phyloP scores from a whole-genome alignment of 2,797 vertebrate species.

The Acanthurus leucopareius region DNA sequence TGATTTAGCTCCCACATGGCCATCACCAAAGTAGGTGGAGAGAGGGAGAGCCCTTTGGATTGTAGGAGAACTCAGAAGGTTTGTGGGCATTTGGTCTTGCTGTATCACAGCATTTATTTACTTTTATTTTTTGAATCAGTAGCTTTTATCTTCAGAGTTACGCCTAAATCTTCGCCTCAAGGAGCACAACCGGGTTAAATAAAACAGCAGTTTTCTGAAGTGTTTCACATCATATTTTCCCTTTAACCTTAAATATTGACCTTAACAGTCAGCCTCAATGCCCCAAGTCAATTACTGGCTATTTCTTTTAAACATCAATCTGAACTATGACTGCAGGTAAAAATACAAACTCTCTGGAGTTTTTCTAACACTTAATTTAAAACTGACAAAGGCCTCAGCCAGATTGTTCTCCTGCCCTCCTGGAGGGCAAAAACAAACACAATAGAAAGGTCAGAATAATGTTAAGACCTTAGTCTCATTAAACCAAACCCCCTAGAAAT shows the following conservation, averaged over 20 bases:
- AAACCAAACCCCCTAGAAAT: background rate
- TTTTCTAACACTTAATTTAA: slow-evolving; percentile 21
- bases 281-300: background rate
- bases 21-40: slow-evolving; percentile 43
- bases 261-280: background rate
- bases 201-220: slow-evolving; percentile 8
- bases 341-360: background rate
- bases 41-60: slow-evolving; percentile 46
- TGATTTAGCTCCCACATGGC: slow-evolving; percentile 63
- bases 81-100: slow-evolving; percentile 36
- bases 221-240: background rate
- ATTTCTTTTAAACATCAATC: slow-evolving; percentile 9
- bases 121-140: background rate
- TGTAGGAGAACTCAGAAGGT: slow-evolving; percentile 46
- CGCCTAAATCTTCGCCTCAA: background rate
- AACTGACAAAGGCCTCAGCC: slow-evolving; percentile 17
- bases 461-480: slow-evolving; percentile 14
- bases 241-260: background rate
- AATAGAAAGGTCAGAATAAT: background rate
- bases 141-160: background rate
- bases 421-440: slow-evolving; percentile 22
- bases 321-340: background rate
- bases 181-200: background rate
- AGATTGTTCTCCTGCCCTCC: slow-evolving; percentile 7
- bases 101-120: slow-evolving; percentile 13